Evolutionary conservation across 2,888 invertebrate genomes (phyloP), one percentile per base, ranked within the genome.

Genomic region (Drosophila mettleri): DNA sequence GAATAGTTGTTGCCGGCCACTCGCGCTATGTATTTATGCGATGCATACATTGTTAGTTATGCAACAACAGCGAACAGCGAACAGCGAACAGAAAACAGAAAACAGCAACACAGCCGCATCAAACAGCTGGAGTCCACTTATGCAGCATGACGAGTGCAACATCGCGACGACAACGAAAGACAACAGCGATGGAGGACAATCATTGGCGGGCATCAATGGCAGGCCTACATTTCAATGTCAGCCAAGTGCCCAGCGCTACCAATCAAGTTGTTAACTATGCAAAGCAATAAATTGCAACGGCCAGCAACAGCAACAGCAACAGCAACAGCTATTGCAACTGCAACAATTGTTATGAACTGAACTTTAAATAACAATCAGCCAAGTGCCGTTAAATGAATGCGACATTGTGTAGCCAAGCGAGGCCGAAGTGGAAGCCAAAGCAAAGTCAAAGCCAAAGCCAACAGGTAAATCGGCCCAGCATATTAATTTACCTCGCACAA

Each of bases 201-300:
- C 82, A 83, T 83, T 89, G 82, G 89, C 82, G 89, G 88, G 82
- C 89, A 86, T 84, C 84, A 85, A 87, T 84, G 72, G 63, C 65
- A 85, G 87, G 85, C 87, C 84, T 82, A 84, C 87, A 87, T 84
- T 84, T 84, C 87, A 84, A 85, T 84, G 87, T 84, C 84, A 87
- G 86, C 72, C 85, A 77, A 77, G 66, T 82, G 87, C 83, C 84
- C 82, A 86, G 74, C 74, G 86, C 77, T 80, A 83, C 83, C 83
- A 83, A 83, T 83, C 83, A 83, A 83, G 83, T 86, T 83, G 83
- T 83, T 83, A 83, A 80, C 82, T 86, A 86, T 83, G 86, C 81
- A 70, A 78, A 85, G 82, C 68, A 81, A 85, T 84, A 79, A 84
- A 84, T 81, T 74, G 85, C 74, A 60, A 63, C 63, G 55, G 68